Base-by-base conservation (phyloP, 1,140 invertebrate species). In the Drusus annulatus region DNA sequence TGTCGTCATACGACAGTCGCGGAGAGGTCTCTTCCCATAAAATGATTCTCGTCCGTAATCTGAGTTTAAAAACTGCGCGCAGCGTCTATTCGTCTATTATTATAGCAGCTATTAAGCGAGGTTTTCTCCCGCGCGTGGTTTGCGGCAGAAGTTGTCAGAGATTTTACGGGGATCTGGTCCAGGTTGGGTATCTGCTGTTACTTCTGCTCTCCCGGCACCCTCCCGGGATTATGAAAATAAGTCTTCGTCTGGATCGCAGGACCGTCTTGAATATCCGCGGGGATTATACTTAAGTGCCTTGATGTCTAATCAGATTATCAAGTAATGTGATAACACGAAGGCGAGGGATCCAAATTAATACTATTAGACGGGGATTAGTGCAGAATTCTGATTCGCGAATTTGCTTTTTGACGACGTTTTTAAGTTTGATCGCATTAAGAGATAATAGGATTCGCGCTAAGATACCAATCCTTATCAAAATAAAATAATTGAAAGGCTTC, bases 221-320 rank as follows among this genome's bases (percentile, higher is more conserved):
- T 51, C 19, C 10, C 6, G 71, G 52, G 71, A 74, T 74, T 74
- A 74, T 74, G 50, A 74, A 74, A 74, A 74, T 74, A 74, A 74
- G 71, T 74, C 56, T 74, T 56, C 50, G 23, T 52, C 45, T 45
- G 45, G 21, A 45, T 25, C 31, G 31, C n/a, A 23, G 68, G 68
- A 52, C 68, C 68, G 31, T 71, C 68, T 50, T 50, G 50, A 71
- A 71, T 52, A 19, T 45, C 36, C 68, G 21, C 45, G 50, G 23
- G 25, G 71, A 74, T 74, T 74, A 52, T 50, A 1, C 17, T 13
- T 50, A 74, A 71, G 71, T 74, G 71, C 50, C 71, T 74, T n/a
- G 52, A 28, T 74, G n/a, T 52, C 54, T 54, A 52, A 54, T 74
- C 50, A 51, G 71, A 74, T 74, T 74, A 51, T 54, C 23, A 25